Conservation (phyloP, 2,113 vertebrate genomes). For the Anolis sagrei region DNA sequence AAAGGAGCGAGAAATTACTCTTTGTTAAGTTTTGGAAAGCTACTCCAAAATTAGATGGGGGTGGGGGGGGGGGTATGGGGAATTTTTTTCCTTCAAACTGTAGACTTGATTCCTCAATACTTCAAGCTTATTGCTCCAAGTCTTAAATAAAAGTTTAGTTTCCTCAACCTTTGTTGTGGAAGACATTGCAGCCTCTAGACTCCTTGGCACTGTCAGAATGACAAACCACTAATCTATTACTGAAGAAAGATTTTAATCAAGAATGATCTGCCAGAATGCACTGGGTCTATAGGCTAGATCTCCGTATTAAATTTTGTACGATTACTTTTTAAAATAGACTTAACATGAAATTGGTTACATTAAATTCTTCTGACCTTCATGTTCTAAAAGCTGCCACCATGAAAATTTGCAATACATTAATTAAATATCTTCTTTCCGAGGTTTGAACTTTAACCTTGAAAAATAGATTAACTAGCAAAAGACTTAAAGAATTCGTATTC, state of each 20-base stretch:
- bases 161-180: too few species aligned
- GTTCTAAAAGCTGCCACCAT: background rate
- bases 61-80: background rate
- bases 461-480: background rate
- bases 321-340: conserved; percentile 4
- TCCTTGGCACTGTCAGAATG: too few species aligned
- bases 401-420: background rate
- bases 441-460: conserved; percentile 1
- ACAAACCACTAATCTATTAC: background rate
- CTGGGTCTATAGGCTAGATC: background rate
- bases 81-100: too few species aligned
- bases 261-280: background rate
- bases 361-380: conserved; percentile 1
- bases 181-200: too few species aligned
- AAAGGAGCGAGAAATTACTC: too few species aligned
- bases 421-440: background rate
- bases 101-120: too few species aligned
- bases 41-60: too few species aligned
- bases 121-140: too few species aligned
- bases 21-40: background rate
- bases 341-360: background rate
- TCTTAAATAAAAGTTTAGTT: too few species aligned
- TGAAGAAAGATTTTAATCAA: background rate
- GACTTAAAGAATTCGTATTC: background rate
- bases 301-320: background rate